A percentile compares a stretch with the other conserved stretches of the same genome.
These are phyloP conservation scores for Trematocara zebra DNA, from an alignment of 2,113 vertebrate species.

Conservation along the genomic window DNA sequence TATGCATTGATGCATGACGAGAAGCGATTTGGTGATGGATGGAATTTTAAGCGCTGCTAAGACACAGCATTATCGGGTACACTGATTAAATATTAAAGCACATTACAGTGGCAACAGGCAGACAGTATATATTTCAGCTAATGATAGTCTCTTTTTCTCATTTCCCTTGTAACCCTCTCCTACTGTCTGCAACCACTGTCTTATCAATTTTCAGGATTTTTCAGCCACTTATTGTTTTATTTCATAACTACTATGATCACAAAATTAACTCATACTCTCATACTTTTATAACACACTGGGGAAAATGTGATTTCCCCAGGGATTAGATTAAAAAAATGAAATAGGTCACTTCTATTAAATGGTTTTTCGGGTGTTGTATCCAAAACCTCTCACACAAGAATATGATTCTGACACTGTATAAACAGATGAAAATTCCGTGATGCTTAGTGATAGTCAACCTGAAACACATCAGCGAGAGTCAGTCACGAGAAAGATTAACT, in stretches of 20 bases:
- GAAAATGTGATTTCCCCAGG: not conserved
- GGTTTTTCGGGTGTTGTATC: not conserved
- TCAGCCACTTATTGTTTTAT: not conserved
- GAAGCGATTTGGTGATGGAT: not conserved
- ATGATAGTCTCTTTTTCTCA: not conserved
- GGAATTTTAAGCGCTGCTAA: constrained; percentile 50
- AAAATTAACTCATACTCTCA: not conserved
- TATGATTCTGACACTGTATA: not conserved
- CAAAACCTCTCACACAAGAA: constrained; percentile 5
- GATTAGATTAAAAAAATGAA: not conserved
- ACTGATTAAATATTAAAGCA: constrained; percentile 46
- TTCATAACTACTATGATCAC: not conserved
- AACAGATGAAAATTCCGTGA: not conserved
- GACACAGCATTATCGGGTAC: constrained; percentile 15
- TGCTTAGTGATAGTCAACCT: not conserved
- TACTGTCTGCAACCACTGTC: not conserved
- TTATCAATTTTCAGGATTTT: not conserved
- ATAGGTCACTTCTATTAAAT: constrained; percentile 8
- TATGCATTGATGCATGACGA: not conserved
- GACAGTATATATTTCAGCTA: constrained; percentile 37
- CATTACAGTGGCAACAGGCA: not conserved
- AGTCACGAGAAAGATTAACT: constrained; percentile 6
- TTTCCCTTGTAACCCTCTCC: not conserved
- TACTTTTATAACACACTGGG: not conserved
- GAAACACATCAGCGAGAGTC: not conserved